These are phyloP conservation scores for Tetrao urogallus DNA, from an alignment of 2,113 vertebrate genomes.

Conservation along the genomic window DNA sequence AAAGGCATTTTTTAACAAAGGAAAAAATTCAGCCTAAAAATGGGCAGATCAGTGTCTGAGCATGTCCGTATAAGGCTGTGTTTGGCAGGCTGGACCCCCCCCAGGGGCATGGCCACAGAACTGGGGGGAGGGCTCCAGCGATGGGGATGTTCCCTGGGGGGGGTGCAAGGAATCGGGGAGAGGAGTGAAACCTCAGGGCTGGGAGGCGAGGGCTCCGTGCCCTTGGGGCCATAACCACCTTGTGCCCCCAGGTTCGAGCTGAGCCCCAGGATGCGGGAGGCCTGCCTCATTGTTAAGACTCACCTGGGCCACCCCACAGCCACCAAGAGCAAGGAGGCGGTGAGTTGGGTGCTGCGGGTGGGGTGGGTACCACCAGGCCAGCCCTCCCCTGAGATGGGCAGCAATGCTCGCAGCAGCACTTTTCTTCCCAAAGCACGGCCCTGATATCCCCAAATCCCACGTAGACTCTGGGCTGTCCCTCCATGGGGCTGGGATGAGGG, in stretches of 20 bases:
- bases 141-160: neutral
- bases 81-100: neutral
- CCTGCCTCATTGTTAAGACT: slow-evolving; percentile 87
- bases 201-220: neutral
- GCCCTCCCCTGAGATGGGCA: neutral
- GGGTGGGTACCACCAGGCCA: neutral
- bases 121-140: neutral
- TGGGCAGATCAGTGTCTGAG: fast-evolving
- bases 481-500: neutral
- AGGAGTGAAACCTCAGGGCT: neutral
- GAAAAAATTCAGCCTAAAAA: neutral
- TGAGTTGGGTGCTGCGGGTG: slow-evolving; percentile 67
- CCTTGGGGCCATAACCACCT: fast-evolving
- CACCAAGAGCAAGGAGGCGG: slow-evolving; percentile 86
- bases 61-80: fast-evolving
- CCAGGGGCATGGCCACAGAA: neutral
- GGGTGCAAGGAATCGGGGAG: neutral
- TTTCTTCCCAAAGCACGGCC: neutral
- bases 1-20: neutral
- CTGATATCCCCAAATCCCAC: fast-evolving
- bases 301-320: slow-evolving; percentile 82
- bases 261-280: slow-evolving; percentile 91
- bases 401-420: neutral
- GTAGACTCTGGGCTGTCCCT: neutral
- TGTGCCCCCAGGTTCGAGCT: slow-evolving; percentile 84